Evolutionary conservation across 2,113 vertebrate species (phyloP).

Genomic region (Lepus timidus): DNA sequence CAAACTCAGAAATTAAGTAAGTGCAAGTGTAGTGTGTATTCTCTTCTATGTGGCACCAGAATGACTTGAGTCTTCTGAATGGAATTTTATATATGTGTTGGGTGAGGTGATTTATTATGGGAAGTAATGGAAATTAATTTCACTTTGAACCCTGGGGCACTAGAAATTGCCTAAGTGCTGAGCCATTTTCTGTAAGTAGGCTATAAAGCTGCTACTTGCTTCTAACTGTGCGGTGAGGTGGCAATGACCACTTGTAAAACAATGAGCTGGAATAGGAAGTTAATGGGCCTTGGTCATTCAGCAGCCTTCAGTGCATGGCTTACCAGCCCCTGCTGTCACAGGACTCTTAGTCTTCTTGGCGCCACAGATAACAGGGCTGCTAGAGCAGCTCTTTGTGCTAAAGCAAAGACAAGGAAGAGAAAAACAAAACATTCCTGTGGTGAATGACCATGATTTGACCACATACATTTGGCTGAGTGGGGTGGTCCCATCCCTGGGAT

Average conservation of each 20-base stretch:
- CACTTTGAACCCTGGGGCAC: slow-evolving; percentile 71
- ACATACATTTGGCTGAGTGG: not conserved
- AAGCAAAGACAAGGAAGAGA: slow-evolving; percentile 46
- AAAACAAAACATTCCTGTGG: slow-evolving; percentile 52
- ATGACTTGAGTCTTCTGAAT: slow-evolving; percentile 65
- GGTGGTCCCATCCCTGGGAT: not conserved
- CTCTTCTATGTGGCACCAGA: slow-evolving; percentile 49
- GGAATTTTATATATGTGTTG: slow-evolving; percentile 75
- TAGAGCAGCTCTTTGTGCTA: slow-evolving; percentile 20
- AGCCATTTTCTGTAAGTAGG: slow-evolving; percentile 63
- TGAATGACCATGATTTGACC: slow-evolving; percentile 48
- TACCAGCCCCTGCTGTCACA: not conserved
- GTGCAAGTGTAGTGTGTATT: slow-evolving; percentile 33
- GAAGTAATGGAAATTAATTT: slow-evolving; percentile 80
- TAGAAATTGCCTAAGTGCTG: slow-evolving; percentile 76
- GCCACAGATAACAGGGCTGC: slow-evolving; percentile 48
- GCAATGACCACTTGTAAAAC: slow-evolving; percentile 71
- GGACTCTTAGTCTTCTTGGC: slow-evolving; percentile 38
- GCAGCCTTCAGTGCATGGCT: not conserved
- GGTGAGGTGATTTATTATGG: slow-evolving; percentile 73
- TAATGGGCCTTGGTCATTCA: slow-evolving; percentile 56
- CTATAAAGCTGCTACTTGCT: slow-evolving; percentile 68
- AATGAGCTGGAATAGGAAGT: slow-evolving; percentile 65
- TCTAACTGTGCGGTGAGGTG: slow-evolving; percentile 49
- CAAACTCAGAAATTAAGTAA: slow-evolving; percentile 57